phyloP scores from a whole-genome alignment of 2,113 vertebrate genomes.

The Romanogobio albipinnatus region DNA sequence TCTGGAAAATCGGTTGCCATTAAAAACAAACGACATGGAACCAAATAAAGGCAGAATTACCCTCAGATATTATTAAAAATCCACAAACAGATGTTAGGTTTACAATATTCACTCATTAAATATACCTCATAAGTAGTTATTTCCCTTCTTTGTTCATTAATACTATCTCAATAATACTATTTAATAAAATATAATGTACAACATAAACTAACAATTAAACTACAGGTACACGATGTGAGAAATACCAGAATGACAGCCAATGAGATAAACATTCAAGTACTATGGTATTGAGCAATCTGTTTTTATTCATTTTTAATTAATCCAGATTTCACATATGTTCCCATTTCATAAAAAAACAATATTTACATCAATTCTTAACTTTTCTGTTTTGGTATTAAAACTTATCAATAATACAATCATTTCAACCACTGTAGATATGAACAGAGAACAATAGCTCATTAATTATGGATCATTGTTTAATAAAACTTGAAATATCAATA shows the following conservation, averaged over 20 bases:
- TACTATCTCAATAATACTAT: neutral
- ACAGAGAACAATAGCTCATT: neutral
- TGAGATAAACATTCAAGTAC: neutral
- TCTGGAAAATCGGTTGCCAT: neutral
- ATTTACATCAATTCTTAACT: conserved; percentile 21
- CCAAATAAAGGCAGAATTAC: neutral
- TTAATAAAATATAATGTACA: neutral
- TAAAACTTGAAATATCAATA: neutral
- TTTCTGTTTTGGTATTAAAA: conserved; percentile 20
- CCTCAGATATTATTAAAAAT: neutral
- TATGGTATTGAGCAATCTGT: neutral
- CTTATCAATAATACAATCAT: conserved; percentile 3
- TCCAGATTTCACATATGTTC: conserved; percentile 5
- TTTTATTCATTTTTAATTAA: neutral
- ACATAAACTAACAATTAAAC: neutral
- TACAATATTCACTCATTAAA: neutral
- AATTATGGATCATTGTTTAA: neutral
- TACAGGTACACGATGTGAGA: neutral
- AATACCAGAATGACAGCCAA: neutral
- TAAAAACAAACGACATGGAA: neutral
- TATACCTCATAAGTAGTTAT: neutral
- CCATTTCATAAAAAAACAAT: neutral
- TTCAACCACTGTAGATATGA: neutral
- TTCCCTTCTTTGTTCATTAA: neutral
- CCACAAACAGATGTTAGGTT: neutral